These are phyloP conservation scores for Crambe crambe DNA, from an alignment of 37 sponge, comb jelly and placozoan species.

Conservation along the genomic window DNA sequence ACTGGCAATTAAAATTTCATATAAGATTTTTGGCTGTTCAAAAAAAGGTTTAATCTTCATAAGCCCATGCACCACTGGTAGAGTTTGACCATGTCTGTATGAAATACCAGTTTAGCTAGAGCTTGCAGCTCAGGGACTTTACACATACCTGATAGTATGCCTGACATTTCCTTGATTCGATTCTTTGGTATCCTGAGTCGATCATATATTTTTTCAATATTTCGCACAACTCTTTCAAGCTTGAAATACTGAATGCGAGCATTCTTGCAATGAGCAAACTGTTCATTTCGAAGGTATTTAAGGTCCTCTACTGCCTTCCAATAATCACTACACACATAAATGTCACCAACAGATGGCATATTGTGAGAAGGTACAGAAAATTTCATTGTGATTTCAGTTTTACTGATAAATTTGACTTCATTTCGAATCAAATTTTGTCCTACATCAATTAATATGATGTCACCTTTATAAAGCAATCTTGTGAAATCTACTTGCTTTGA, in stretches of 20 bases:
- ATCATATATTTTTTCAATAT: not conserved
- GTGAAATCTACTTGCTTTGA: not conserved
- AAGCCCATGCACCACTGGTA: too few relatives aligned
- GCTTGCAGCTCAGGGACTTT: too few relatives aligned
- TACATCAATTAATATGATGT: conserved; percentile 18
- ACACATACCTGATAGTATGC: conserved; percentile 4
- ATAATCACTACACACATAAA: not conserved
- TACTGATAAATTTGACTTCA: not conserved
- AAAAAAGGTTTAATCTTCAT: too few relatives aligned
- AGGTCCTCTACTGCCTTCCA: conserved; percentile 20
- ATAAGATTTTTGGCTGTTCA: too few relatives aligned
- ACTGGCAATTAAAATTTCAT: too few relatives aligned
- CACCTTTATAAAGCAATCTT: conserved; percentile 1
- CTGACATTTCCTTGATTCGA: conserved; percentile 4
- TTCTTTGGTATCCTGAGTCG: not conserved
- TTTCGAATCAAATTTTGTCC: conserved; percentile 1
- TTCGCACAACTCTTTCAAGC: not conserved
- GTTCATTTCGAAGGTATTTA: not conserved
- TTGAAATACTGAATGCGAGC: not conserved
- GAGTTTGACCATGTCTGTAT: too few relatives aligned
- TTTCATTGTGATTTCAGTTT: not conserved
- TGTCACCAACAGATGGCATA: not conserved
- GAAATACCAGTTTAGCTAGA: too few relatives aligned
- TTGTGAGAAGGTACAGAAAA: not conserved
- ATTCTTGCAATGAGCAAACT: conserved; percentile 27